Conservation (phyloP, 2,888 invertebrate genomes). For the Seira ritae region DNA sequence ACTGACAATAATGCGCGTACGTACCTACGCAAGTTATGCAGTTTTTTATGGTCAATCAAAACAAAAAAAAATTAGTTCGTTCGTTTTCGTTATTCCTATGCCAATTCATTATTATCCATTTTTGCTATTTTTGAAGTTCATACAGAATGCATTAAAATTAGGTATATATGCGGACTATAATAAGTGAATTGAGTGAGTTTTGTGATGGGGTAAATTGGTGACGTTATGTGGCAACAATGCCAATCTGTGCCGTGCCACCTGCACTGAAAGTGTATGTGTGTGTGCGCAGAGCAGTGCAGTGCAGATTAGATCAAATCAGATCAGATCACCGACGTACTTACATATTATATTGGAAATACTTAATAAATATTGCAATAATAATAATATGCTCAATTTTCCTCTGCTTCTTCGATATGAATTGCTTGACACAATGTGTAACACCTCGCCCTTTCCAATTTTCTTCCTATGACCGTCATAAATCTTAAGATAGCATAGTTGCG, state of each 20-base stretch:
- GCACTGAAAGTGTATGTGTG: too few relatives aligned
- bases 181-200: neutral
- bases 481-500: neutral
- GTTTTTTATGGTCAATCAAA: neutral
- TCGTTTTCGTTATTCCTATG: neutral
- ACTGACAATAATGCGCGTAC: conserved; percentile 38
- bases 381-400: neutral
- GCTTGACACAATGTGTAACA: conserved; percentile 36
- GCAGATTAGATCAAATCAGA: too few relatives aligned
- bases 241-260: neutral
- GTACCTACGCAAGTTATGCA: neutral
- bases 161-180: neutral
- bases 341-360: neutral
- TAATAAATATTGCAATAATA: too few relatives aligned
- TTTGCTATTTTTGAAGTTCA: conserved; percentile 2
- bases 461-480: conserved; percentile 48
- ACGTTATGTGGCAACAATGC: neutral
- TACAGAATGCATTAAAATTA: too few relatives aligned
- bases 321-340: too few relatives aligned
- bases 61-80: neutral
- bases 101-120: conserved; percentile 1
- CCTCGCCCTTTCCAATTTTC: conserved; percentile 51
- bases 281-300: too few relatives aligned
- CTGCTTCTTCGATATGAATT: conserved; percentile 12
- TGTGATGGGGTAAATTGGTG: neutral